These are phyloP conservation scores for Pheosia gnoma DNA, from an alignment of 2,888 invertebrate species.

Conservation along the genomic window DNA sequence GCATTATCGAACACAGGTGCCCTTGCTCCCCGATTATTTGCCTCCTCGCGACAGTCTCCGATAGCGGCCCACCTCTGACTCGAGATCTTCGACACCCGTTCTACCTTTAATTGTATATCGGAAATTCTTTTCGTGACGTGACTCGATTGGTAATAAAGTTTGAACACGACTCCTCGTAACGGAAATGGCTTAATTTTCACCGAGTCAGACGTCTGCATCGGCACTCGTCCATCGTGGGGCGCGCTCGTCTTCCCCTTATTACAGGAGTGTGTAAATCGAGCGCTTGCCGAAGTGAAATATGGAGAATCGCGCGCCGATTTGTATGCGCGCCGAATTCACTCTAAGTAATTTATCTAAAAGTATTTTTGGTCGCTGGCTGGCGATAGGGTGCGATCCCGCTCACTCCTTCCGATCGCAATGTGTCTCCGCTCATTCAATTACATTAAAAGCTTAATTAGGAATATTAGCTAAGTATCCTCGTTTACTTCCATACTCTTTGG, in stretches of 20 bases:
- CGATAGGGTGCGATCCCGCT: conserved; percentile 59
- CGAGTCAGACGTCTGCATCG: conserved; percentile 51
- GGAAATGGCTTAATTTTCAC: conserved; percentile 77
- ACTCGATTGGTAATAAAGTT: conserved; percentile 74
- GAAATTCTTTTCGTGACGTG: conserved; percentile 75
- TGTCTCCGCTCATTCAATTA: conserved; percentile 80
- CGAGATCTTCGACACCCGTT: conserved; percentile 65
- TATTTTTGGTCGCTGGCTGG: conserved; percentile 68
- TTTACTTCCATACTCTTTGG: conserved; percentile 74
- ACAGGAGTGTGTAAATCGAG: conserved; percentile 74
- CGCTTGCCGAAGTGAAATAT: conserved; percentile 73
- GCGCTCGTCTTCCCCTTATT: conserved; percentile 47
- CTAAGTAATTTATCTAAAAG: conserved; percentile 79
- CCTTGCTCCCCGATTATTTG: conserved; percentile 69
- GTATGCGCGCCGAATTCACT: conserved; percentile 73
- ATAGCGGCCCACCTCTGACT: conserved; percentile 67
- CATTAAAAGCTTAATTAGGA: conserved; percentile 83
- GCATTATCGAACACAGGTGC: conserved; percentile 82
- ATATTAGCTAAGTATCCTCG: conserved; percentile 77
- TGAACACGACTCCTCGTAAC: conserved; percentile 58
- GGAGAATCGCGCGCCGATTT: conserved; percentile 73
- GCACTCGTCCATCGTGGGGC: conserved; percentile 53
- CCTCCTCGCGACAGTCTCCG: conserved; percentile 68
- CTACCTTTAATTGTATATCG: conserved; percentile 76
- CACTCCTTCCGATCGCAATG: conserved; percentile 65